Evolutionary conservation across 2,888 invertebrate species (phyloP).

Genomic region (Schizaphis graminum): DNA sequence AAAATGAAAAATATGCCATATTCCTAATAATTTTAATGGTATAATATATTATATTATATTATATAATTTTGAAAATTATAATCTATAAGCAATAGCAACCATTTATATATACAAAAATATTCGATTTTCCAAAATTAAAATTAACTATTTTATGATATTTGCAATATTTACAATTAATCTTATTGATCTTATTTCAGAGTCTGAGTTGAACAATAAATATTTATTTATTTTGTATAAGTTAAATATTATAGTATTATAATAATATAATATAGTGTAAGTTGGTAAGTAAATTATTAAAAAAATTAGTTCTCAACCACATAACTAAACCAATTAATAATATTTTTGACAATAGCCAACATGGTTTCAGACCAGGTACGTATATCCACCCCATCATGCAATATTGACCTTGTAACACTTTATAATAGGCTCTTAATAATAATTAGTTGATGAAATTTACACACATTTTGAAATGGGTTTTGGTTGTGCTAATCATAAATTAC

Average conservation of each 20-base stretch:
- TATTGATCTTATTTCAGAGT: not conserved
- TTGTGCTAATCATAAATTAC: constrained; percentile 66
- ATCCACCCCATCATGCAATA: constrained; percentile 67
- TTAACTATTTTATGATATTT: not conserved
- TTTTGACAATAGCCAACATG: constrained; percentile 52
- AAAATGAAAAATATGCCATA: not conserved
- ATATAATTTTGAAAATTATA: too few relatives aligned
- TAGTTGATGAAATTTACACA: constrained; percentile 67
- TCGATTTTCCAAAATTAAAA: not conserved
- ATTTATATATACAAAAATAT: not conserved
- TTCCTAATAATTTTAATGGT: not conserved
- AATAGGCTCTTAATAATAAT: constrained; percentile 54
- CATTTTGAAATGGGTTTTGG: constrained; percentile 69
- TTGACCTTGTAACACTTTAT: constrained; percentile 66
- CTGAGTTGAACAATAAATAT: not conserved
- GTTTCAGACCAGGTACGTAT: constrained; percentile 48
- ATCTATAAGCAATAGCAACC: not conserved
- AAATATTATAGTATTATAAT: not conserved
- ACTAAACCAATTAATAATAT: constrained; percentile 21
- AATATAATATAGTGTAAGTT: not conserved
- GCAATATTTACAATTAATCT: not conserved
- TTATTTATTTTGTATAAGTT: not conserved
- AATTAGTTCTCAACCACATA: too few relatives aligned
- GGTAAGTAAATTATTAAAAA: too few relatives aligned
- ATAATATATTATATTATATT: too few relatives aligned